Evolutionary conservation across 2,888 invertebrate species (phyloP), one percentile per base, ranked within the genome.

Genomic region (Poecilus cupreus): DNA sequence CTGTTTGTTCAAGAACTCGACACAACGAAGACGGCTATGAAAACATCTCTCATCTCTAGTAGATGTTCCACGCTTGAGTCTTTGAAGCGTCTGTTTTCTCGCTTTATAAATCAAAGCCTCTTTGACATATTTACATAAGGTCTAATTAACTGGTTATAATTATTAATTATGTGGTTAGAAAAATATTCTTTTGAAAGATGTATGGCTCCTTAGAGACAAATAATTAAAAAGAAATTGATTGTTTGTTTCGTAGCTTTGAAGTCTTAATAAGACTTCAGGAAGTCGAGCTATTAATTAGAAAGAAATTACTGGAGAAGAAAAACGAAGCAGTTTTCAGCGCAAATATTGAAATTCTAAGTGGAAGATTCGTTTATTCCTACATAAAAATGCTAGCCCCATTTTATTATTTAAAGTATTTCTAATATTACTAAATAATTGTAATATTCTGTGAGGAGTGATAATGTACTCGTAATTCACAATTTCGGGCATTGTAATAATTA

Each of bases 41-140:
- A 72, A 72, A 72, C 32, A 72, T 16, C 72, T 46, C 22, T n/a
- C 32, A 32, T 16, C 18, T 60, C 26, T 24, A 22, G 22, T 60
- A 6, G 11, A n/a, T 26, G 60, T 39, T n/a, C 39, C 20, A 37
- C 10, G 51, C 37, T 72, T 6, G 3, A 8, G 11, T 60, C 72
- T 72, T 72, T 72, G 46, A 72, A 43, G 72, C 72, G 72, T 46
- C 32, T 72, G 72, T 46, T 46, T 72, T 72, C 72, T 46, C 72
- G 72, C 46, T 75, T 51, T 51, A 75, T 75, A 75, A 75, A 75
- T 75, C 75, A 75, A 49, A 49, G 49, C 10, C 32, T 75, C 22
- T 75, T 75, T 75, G 75, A 75, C 75, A 75, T 75, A 75, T 75
- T 75, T 75, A 75, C 75, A 51, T 54, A 51, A 20, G 6, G 18